Evolutionary conservation across 1,140 invertebrate species (phyloP).

Genomic region (Bilobella aurantiaca): DNA sequence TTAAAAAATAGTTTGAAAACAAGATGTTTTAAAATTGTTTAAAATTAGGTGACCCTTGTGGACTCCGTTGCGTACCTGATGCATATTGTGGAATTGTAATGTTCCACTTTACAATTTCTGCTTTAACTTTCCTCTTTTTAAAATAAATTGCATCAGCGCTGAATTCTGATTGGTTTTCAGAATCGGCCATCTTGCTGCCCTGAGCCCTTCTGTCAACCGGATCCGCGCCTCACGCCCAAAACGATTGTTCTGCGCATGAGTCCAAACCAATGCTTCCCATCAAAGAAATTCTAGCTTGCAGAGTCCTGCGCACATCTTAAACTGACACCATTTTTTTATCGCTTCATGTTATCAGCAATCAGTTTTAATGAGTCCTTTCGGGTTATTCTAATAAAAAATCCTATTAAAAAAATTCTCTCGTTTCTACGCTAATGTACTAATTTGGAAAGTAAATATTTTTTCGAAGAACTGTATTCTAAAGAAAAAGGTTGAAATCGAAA

Average conservation of each 20-base stretch:
- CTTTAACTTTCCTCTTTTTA: not conserved
- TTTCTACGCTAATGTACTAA: too few relatives aligned
- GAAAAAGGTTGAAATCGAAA: too few relatives aligned
- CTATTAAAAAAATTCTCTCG: too few relatives aligned
- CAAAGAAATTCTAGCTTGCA: not conserved
- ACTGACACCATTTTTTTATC: not conserved
- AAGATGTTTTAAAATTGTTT: not conserved
- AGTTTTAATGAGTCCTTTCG: too few relatives aligned
- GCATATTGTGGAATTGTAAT: not conserved
- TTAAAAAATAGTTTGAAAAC: not conserved
- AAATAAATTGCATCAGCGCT: too few relatives aligned
- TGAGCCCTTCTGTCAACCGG: constrained; percentile 1
- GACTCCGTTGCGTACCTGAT: not conserved
- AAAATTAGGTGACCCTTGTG: constrained; percentile 1
- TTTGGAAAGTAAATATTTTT: too few relatives aligned
- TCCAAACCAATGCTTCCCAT: not conserved
- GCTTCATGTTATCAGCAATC: too few relatives aligned
- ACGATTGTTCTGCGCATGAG: not conserved
- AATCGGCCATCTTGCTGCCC: not conserved
- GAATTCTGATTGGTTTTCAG: not conserved
- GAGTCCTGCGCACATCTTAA: too few relatives aligned
- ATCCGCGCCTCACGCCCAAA: not conserved
- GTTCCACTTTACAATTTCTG: not conserved
- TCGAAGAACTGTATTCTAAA: too few relatives aligned
- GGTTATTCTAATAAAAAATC: too few relatives aligned